phyloP scores from a whole-genome alignment of 2,888 invertebrate genomes.

The Catocala nupta region DNA sequence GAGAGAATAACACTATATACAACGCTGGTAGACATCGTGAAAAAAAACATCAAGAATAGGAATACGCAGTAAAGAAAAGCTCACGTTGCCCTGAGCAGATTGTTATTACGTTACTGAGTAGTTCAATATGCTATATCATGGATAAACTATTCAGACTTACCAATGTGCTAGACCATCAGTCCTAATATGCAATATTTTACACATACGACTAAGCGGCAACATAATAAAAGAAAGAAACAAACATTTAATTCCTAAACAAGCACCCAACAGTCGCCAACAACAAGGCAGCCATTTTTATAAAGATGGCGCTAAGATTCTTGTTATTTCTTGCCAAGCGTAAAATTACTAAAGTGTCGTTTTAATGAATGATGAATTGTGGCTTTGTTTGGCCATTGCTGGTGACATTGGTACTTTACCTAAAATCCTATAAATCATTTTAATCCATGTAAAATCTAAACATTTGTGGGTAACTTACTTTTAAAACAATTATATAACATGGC shows the following conservation, averaged over 20 bases:
- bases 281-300: slow-evolving; percentile 84
- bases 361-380: too few species aligned
- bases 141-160: slow-evolving; percentile 60
- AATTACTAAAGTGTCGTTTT: slow-evolving; percentile 2
- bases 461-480: too few species aligned
- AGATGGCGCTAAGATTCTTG: slow-evolving; percentile 66
- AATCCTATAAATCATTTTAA: too few species aligned
- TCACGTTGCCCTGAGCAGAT: slow-evolving; percentile 75
- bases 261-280: slow-evolving; percentile 85
- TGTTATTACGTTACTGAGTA: slow-evolving; percentile 49
- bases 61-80: slow-evolving; percentile 59
- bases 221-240: slow-evolving; percentile 78
- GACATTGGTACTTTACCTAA: too few species aligned
- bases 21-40: slow-evolving; percentile 17
- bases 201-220: slow-evolving; percentile 64
- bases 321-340: slow-evolving; percentile 47
- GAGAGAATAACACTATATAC: slow-evolving; percentile 20
- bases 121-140: slow-evolving; percentile 23
- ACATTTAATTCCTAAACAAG: slow-evolving; percentile 81
- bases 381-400: too few species aligned
- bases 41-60: slow-evolving; percentile 30
- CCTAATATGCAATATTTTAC: slow-evolving; percentile 60
- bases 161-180: slow-evolving; percentile 62
- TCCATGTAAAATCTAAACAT: too few species aligned
- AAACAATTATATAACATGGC: too few species aligned